Evolutionary conservation across 2,113 vertebrate genomes (phyloP).

Genomic region (Eudorcas thomsonii): DNA sequence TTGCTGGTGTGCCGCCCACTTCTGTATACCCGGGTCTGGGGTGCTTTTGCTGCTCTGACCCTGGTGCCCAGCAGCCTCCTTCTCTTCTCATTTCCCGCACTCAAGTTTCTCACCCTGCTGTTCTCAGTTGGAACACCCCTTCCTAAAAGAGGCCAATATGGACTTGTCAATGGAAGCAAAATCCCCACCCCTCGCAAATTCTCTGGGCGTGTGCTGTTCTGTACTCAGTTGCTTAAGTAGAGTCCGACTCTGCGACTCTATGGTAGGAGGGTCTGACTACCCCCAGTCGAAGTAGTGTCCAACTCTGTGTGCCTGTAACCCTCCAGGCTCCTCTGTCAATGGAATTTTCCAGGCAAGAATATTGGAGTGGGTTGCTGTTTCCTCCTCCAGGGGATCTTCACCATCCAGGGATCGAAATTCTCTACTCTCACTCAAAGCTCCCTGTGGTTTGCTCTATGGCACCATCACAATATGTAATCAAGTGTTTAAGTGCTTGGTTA

Average conservation of each 20-base stretch:
- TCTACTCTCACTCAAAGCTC: too few relatives aligned
- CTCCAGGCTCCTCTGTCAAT: neutral
- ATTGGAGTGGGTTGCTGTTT: neutral
- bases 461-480: too few relatives aligned
- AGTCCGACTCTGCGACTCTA: accelerated
- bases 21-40: neutral
- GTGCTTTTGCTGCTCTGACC: too few relatives aligned
- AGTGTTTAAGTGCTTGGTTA: too few relatives aligned
- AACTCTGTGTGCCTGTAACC: neutral
- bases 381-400: neutral
- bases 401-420: neutral
- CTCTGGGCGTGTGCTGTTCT: neutral
- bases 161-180: neutral
- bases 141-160: neutral
- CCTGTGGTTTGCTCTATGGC: too few relatives aligned
- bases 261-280: neutral
- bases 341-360: neutral
- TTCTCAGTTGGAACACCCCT: neutral
- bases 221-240: neutral
- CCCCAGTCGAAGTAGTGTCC: neutral
- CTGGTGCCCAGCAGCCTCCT: accelerated
- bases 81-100: neutral
- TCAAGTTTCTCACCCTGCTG: neutral
- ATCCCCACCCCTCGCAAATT: neutral
- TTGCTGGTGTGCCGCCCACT: accelerated